Evolutionary conservation across 2,797 vertebrate species (phyloP).

Genomic region (Myripristis jacobus): DNA sequence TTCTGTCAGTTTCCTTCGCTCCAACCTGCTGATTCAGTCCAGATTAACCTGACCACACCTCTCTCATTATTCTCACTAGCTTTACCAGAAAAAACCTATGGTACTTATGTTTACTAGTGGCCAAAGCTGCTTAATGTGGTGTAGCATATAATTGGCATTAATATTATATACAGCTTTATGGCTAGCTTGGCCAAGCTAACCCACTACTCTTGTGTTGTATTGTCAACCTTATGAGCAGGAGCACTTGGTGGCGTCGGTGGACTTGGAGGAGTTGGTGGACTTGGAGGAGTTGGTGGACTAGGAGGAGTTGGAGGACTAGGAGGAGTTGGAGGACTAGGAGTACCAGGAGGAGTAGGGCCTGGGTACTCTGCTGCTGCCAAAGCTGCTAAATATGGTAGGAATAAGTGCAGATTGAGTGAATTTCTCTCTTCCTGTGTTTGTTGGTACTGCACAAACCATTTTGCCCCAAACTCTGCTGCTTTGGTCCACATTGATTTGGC

Average conservation of each 20-base stretch:
- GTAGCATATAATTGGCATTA: too few species aligned
- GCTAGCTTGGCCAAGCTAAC: too few species aligned
- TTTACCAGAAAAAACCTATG: too few species aligned
- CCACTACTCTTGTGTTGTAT: too few species aligned
- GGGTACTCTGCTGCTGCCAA: constrained; percentile 29
- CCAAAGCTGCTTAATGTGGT: constrained; percentile 65
- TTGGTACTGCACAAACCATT: not conserved
- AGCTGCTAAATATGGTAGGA: constrained; percentile 11
- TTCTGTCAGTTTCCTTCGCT: not conserved
- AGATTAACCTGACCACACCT: too few species aligned
- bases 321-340: constrained; percentile 27
- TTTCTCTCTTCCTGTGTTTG: not conserved
- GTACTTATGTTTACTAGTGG: constrained; percentile 23
- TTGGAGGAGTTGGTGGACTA: constrained; percentile 34
- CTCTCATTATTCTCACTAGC: too few species aligned
- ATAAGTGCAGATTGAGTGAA: not conserved
- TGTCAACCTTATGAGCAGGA: constrained; percentile 20
- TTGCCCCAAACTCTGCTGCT: too few species aligned
- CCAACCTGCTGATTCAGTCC: too few species aligned
- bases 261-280: constrained; percentile 15
- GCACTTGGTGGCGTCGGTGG: constrained; percentile 26
- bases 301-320: constrained; percentile 16
- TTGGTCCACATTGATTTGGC: too few species aligned
- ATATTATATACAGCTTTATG: too few species aligned
- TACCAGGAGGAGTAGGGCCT: constrained; percentile 24